These are phyloP conservation scores for Chydorus sphaericus DNA, from an alignment of 2,888 invertebrate species.

Conservation along the genomic window DNA sequence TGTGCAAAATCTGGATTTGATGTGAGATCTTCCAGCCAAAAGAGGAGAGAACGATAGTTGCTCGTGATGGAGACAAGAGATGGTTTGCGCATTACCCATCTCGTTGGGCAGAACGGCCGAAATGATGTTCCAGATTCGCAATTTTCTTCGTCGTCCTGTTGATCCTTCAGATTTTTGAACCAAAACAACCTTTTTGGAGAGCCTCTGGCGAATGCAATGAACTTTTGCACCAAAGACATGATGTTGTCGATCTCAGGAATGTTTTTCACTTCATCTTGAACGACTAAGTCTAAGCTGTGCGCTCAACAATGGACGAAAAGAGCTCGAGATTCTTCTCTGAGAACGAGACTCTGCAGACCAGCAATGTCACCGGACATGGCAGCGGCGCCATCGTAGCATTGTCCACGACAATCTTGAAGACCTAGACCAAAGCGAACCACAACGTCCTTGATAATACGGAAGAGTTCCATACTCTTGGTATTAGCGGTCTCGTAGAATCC, in stretches of 20 bases:
- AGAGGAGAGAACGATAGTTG: background rate
- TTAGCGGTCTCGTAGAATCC: background rate
- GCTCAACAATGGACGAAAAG: background rate
- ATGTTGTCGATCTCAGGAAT: background rate
- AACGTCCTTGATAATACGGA: background rate
- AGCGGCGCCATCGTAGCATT: background rate
- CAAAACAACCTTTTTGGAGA: background rate
- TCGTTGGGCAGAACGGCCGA: background rate
- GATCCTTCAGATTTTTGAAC: background rate
- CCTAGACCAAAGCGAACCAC: background rate
- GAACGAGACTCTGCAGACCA: background rate
- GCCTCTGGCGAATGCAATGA: background rate
- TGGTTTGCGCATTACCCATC: background rate
- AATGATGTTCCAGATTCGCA: background rate
- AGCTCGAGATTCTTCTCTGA: background rate
- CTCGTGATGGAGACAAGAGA: background rate
- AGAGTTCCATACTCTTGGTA: background rate
- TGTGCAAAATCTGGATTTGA: background rate
- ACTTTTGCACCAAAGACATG: background rate
- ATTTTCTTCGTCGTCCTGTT: too few species aligned
- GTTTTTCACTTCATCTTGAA: background rate
- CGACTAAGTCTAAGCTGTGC: background rate
- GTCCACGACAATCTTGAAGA: background rate
- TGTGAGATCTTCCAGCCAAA: background rate
- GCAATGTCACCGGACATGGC: background rate